Base-by-base conservation (phyloP, 1,140 invertebrate genomes). In the Gerris buenoi region DNA sequence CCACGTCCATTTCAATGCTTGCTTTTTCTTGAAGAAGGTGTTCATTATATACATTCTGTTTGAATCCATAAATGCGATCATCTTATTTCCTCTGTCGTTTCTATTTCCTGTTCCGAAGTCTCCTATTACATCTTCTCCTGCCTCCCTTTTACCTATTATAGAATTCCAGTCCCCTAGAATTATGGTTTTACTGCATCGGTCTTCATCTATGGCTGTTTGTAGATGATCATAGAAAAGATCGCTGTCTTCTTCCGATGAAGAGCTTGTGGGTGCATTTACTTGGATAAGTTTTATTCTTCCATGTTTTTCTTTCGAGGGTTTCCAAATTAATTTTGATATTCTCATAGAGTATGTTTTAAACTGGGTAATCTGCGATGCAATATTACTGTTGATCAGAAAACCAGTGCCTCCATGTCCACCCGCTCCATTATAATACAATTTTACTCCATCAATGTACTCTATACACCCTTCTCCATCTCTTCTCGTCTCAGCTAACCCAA, bases 51-150 rank as follows among this genome's bases (percentile, higher is more conserved):
- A n/a, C n/a, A n/a, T n/a, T n/a, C n/a, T n/a, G n/a, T n/a, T n/a
- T n/a, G n/a, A n/a, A 71, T 73, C 67, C 46, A 72, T 76, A 66
- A 76, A 76, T 62, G 76, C 57, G 29, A 74, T 63, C 22, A 75
- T 58, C 15, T 57, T 65, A 27, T 76, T 73, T 46, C 71, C 73
- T 71, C 72, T 72, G 1, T 73, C 72, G 65, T 77, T 77, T 46
- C 72, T 69, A 29, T 27, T 60, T 25, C 63, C 74, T 2, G 76
- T 62, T 18, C 73, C 74, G 67, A 57, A 72, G 13, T 64, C 65
- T 13, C 71, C 67, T 14, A 66, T 57, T 13, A 33, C 26, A 25
- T 57, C n/a, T n/a, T n/a, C n/a, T n/a, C n/a, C n/a, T n/a, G n/a
- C n/a, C n/a, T n/a, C n/a, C n/a, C n/a, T n/a, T n/a, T 33, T 33